A percentile compares a stretch with the other conserved stretches of the same genome.
Evolutionary conservation across 2,888 invertebrate genomes (phyloP).

Genomic region (Orthonychiurus folsomi): DNA sequence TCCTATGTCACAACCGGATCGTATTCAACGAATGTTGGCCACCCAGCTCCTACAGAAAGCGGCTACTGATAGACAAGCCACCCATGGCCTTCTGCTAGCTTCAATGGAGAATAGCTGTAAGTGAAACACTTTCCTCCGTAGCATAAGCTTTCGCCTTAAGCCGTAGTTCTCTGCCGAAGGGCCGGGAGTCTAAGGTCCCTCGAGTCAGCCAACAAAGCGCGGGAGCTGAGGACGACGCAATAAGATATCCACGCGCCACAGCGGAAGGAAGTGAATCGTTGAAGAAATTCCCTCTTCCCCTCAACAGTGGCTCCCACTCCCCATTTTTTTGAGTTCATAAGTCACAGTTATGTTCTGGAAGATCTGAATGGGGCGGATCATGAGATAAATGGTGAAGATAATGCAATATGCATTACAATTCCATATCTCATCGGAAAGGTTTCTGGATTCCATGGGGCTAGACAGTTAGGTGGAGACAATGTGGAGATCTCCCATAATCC

Average conservation of each 20-base stretch:
- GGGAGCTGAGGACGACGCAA: too few relatives aligned
- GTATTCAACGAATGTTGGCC: conserved; percentile 55
- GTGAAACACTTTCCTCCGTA: conserved; percentile 13
- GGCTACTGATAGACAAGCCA: conserved; percentile 64
- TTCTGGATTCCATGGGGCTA: background rate
- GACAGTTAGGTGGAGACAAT: background rate
- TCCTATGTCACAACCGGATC: conserved; percentile 67
- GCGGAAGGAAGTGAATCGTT: too few relatives aligned
- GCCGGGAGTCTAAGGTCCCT: too few relatives aligned
- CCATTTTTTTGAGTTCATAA: background rate
- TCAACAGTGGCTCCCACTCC: background rate
- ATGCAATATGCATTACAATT: background rate
- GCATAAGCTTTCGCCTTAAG: background rate
- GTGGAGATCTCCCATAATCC: background rate
- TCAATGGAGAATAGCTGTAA: conserved; percentile 78
- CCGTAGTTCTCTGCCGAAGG: too few relatives aligned
- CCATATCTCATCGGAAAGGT: background rate
- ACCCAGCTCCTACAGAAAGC: conserved; percentile 43
- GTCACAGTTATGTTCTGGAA: background rate
- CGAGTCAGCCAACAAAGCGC: too few relatives aligned
- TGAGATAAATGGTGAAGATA: background rate
- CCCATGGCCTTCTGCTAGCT: conserved; percentile 76
- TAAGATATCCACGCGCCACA: too few relatives aligned
- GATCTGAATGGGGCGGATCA: background rate
- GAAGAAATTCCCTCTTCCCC: too few relatives aligned